These are phyloP conservation scores for Mycteria americana DNA, from an alignment of 2,797 vertebrate genomes.

Conservation along the genomic window DNA sequence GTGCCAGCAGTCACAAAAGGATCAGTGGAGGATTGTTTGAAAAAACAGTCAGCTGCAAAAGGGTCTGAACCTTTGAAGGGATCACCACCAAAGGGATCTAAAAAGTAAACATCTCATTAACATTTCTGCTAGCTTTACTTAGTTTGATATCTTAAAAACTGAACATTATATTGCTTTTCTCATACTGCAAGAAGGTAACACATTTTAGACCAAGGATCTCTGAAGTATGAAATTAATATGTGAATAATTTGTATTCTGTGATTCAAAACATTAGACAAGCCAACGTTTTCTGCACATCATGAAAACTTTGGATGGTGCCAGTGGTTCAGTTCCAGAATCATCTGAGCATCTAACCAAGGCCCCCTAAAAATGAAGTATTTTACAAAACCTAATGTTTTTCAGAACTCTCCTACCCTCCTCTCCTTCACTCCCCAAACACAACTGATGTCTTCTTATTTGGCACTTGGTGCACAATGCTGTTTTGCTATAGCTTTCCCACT, in stretches of 20 bases:
- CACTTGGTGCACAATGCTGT: background rate
- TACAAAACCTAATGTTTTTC: background rate
- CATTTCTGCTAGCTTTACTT: background rate
- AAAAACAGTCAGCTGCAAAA: slow-evolving; percentile 92
- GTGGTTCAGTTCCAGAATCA: background rate
- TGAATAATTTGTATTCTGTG: background rate
- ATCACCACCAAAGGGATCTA: slow-evolving; percentile 95
- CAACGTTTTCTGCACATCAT: background rate
- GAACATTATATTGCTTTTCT: background rate
- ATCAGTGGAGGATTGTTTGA: slow-evolving; percentile 81
- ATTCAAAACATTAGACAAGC: background rate
- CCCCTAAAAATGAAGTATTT: background rate
- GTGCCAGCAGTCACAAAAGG: slow-evolving; percentile 77
- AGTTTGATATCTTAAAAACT: background rate
- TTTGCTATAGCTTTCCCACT: background rate
- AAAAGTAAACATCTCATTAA: background rate
- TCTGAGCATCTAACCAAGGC: background rate
- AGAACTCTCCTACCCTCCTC: background rate
- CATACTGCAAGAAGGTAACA: background rate
- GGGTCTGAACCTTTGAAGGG: slow-evolving; percentile 98
- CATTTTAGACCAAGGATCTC: background rate
- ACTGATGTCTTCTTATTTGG: background rate
- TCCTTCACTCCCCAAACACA: background rate
- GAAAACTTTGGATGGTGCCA: background rate
- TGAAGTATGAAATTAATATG: background rate